phyloP scores from a whole-genome alignment of 2,888 invertebrate genomes.

The Phaedon cochleariae region DNA sequence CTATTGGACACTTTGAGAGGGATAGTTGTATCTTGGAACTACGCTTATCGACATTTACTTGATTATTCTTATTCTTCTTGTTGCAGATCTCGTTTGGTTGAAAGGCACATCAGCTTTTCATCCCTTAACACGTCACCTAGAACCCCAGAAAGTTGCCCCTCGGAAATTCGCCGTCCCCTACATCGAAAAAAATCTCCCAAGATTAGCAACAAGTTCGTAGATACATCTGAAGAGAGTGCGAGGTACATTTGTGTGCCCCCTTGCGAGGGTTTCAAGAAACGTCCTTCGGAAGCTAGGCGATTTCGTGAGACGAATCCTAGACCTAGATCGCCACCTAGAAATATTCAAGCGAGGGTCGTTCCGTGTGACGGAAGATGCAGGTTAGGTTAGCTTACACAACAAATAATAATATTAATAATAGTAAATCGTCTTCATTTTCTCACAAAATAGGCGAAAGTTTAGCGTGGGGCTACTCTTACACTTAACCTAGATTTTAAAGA shows the following conservation, averaged over 20 bases:
- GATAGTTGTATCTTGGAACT: too few relatives aligned
- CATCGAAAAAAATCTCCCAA: not conserved
- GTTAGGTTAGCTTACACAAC: too few relatives aligned
- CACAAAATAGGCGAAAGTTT: too few relatives aligned
- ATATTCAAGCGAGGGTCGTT: not conserved
- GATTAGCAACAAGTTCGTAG: not conserved
- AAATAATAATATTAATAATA: too few relatives aligned
- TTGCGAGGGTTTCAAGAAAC: not conserved
- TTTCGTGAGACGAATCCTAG: not conserved
- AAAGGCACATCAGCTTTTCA: not conserved
- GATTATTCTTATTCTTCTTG: not conserved
- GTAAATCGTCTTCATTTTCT: too few relatives aligned
- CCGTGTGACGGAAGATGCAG: constrained; percentile 19
- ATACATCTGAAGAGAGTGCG: not conserved
- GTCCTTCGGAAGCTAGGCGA: not conserved
- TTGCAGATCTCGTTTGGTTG: not conserved
- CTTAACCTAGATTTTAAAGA: too few relatives aligned
- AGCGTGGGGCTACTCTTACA: too few relatives aligned
- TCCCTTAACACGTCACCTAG: constrained; percentile 1
- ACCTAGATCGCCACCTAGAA: not conserved
- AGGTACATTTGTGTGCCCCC: not conserved
- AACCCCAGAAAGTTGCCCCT: constrained; percentile 4
- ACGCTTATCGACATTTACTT: too few relatives aligned
- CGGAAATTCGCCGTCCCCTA: not conserved
- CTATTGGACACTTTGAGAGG: too few relatives aligned